Conservation (phyloP, 2,113 vertebrate species). For the Hippolais icterina region DNA sequence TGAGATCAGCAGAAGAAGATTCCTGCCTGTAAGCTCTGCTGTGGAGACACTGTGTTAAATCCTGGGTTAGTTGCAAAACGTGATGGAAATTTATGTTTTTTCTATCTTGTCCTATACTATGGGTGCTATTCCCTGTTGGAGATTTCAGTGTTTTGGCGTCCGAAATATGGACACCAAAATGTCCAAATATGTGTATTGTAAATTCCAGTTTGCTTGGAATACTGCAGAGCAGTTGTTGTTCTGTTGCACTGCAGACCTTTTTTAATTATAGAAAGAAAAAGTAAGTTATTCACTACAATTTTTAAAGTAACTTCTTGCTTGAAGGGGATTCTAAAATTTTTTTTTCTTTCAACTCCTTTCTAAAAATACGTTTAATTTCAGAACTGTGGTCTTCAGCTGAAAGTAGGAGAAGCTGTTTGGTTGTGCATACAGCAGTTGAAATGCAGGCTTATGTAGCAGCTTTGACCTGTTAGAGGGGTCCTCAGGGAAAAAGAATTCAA, state of each 20-base stretch:
- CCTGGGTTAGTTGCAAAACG: background rate
- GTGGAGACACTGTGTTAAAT: background rate
- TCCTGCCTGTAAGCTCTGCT: background rate
- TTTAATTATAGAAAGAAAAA: background rate
- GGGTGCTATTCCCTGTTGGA: background rate
- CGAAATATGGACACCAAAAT: background rate
- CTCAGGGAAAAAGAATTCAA: background rate
- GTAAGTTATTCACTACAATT: background rate
- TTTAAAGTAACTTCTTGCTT: background rate
- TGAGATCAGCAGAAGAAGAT: constrained; percentile 17
- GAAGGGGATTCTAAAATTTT: background rate
- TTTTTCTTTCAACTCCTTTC: background rate
- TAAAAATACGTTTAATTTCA: background rate
- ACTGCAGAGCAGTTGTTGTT: background rate
- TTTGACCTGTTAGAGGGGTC: background rate
- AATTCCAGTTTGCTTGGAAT: background rate
- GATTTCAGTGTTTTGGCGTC: background rate
- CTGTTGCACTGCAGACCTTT: background rate
- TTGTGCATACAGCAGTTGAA: background rate
- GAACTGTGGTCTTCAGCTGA: accelerated
- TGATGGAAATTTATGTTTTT: background rate
- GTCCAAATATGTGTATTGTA: background rate
- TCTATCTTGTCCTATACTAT: background rate
- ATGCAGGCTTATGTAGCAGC: background rate
- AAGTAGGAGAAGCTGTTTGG: background rate